Conservation (phyloP, 2,888 invertebrate species). For the Torymus tubicola region DNA sequence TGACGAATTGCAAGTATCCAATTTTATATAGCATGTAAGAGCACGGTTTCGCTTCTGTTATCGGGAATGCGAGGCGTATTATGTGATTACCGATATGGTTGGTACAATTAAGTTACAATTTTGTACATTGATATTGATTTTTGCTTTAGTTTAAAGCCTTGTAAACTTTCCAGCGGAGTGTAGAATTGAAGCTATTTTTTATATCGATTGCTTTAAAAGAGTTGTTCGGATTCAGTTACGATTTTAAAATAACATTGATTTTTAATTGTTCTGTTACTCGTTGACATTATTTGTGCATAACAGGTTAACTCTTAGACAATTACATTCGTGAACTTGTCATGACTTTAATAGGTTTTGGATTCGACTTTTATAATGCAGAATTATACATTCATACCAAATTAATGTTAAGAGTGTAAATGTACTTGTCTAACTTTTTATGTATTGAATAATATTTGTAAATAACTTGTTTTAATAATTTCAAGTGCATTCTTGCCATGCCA, state of each 20-base stretch:
- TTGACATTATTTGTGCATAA: constrained; percentile 21
- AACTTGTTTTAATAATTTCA: constrained; percentile 51
- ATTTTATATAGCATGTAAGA: constrained; percentile 48
- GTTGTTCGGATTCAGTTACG: constrained; percentile 45
- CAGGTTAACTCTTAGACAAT: constrained; percentile 6
- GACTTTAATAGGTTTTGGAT: constrained; percentile 16
- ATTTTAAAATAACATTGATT: constrained; percentile 35
- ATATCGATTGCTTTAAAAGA: constrained; percentile 26
- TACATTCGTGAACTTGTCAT: constrained; percentile 3
- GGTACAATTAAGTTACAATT: constrained; percentile 50
- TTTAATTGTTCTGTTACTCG: constrained; percentile 24
- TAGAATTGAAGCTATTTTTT: constrained; percentile 36
- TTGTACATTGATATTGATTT: constrained; percentile 28
- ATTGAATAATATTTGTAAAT: constrained; percentile 49
- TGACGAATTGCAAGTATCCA: constrained; percentile 43
- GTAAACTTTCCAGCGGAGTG: constrained; percentile 3
- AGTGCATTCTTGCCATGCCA: constrained; percentile 52
- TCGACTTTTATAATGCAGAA: constrained; percentile 6
- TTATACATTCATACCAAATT: constrained; percentile 42
- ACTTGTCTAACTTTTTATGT: constrained; percentile 27
- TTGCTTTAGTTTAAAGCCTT: constrained; percentile 24
- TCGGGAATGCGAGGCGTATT: constrained; percentile 7
- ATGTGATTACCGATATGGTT: constrained; percentile 48
- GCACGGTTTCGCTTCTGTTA: constrained; percentile 34
- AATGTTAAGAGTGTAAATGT: constrained; percentile 33